These are phyloP conservation scores for Polypterus senegalus DNA, from an alignment of 2,113 vertebrate genomes.

Conservation along the genomic window DNA sequence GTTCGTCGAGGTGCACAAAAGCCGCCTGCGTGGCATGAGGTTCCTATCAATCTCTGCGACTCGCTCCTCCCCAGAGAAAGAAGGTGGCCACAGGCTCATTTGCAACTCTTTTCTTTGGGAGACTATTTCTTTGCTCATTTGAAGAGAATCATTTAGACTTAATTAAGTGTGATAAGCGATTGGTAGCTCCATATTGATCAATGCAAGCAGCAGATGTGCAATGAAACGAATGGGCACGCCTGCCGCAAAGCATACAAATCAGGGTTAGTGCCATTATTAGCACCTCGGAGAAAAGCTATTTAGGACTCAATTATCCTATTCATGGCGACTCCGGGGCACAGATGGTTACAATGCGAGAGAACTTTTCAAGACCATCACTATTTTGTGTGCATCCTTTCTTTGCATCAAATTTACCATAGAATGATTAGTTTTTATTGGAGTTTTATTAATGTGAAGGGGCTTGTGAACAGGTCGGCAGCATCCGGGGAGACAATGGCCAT, in stretches of 20 bases:
- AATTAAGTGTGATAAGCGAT: constrained; percentile 88
- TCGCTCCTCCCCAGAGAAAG: constrained; percentile 36
- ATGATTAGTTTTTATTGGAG: constrained; percentile 72
- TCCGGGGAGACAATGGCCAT: constrained; percentile 43
- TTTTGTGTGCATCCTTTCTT: constrained; percentile 64
- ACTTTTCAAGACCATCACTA: constrained; percentile 58
- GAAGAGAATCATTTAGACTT: constrained; percentile 70
- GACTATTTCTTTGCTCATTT: constrained; percentile 53
- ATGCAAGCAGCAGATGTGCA: constrained; percentile 77
- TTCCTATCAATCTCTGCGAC: constrained; percentile 65
- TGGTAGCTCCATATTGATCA: constrained; percentile 61
- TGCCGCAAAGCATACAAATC: constrained; percentile 69
- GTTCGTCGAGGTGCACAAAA: constrained; percentile 59
- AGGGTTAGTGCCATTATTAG: constrained; percentile 56
- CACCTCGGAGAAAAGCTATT: constrained; percentile 55
- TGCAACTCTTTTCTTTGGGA: constrained; percentile 57
- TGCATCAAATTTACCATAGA: constrained; percentile 62
- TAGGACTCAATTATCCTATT: constrained; percentile 73
- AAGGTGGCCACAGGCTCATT: constrained; percentile 68
- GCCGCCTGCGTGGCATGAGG: constrained; percentile 60
- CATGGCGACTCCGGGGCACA: constrained; percentile 57
- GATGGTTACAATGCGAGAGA: constrained; percentile 77
- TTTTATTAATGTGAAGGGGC: constrained; percentile 53
- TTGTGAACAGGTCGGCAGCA: constrained; percentile 44
- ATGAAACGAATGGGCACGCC: constrained; percentile 57